Percentiles rank a stretch among this genome's conserved stretches.
These are phyloP conservation scores for Portunus trituberculatus DNA, from an alignment of 1,140 invertebrate genomes.

Conservation along the genomic window DNA sequence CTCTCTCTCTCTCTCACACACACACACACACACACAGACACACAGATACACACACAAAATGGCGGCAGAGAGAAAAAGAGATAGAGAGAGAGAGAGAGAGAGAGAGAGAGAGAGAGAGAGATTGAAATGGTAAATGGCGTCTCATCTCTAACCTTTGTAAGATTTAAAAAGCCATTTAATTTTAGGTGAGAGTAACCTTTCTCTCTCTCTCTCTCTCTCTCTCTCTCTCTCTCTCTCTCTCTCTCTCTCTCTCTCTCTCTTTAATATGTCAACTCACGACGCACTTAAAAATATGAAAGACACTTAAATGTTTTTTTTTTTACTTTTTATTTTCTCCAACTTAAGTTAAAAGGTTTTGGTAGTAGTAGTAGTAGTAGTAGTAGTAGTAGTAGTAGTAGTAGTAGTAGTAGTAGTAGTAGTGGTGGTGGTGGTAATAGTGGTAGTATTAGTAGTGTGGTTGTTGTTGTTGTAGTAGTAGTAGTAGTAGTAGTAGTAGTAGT, in stretches of 20 bases:
- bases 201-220: not conserved
- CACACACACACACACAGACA: too few species aligned
- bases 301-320: too few species aligned
- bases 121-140: not conserved
- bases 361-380: not conserved
- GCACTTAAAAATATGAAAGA: not conserved
- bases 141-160: not conserved
- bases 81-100: constrained; percentile 44
- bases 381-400: not conserved
- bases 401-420: not conserved
- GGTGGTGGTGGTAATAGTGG: not conserved
- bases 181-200: too few species aligned
- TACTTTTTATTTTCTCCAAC: too few species aligned
- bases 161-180: too few species aligned
- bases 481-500: constrained; percentile 31
- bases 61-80: constrained; percentile 27
- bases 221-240: constrained; percentile 50
- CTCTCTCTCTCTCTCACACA: not conserved
- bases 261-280: not conserved
- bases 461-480: not conserved
- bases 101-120: constrained; percentile 50
- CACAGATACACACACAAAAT: too few species aligned
- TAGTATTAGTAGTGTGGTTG: not conserved
- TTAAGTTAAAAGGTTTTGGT: not conserved
- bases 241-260: constrained; percentile 35